phyloP scores from a whole-genome alignment of 2,888 invertebrate species.

The Unio delphinus region DNA sequence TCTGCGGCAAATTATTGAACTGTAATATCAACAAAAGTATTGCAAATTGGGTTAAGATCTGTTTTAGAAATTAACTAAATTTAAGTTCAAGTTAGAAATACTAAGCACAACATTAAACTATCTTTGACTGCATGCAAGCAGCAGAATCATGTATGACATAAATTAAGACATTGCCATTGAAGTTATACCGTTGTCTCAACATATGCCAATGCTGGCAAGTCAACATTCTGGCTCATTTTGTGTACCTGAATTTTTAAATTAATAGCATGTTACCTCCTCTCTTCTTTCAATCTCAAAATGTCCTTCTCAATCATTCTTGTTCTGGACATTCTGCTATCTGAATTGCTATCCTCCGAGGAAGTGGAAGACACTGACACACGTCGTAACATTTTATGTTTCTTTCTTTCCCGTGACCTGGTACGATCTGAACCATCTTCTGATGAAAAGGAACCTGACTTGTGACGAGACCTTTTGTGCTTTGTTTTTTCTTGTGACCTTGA shows the following conservation, averaged over 20 bases:
- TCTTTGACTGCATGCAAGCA: not conserved
- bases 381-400: conserved; percentile 4
- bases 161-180: not conserved
- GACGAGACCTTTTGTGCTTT: conserved; percentile 22
- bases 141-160: not conserved
- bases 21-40: too few relatives aligned
- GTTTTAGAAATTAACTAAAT: too few relatives aligned
- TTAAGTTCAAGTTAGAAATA: too few relatives aligned
- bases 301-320: conserved; percentile 23
- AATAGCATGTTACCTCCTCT: conserved; percentile 26
- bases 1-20: too few relatives aligned
- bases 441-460: conserved; percentile 16
- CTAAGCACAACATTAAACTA: not conserved
- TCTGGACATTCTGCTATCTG: conserved; percentile 3
- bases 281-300: conserved; percentile 29
- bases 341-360: conserved; percentile 1
- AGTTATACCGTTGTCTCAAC: not conserved
- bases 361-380: conserved; percentile 19
- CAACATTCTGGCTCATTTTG: not conserved
- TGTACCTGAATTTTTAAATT: too few relatives aligned
- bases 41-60: too few relatives aligned
- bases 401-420: conserved; percentile 21
- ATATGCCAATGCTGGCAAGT: not conserved
- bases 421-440: conserved; percentile 10
- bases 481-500: conserved; percentile 36